These are phyloP conservation scores for Muscina levida DNA, from an alignment of 2,888 invertebrate species.

Conservation along the genomic window DNA sequence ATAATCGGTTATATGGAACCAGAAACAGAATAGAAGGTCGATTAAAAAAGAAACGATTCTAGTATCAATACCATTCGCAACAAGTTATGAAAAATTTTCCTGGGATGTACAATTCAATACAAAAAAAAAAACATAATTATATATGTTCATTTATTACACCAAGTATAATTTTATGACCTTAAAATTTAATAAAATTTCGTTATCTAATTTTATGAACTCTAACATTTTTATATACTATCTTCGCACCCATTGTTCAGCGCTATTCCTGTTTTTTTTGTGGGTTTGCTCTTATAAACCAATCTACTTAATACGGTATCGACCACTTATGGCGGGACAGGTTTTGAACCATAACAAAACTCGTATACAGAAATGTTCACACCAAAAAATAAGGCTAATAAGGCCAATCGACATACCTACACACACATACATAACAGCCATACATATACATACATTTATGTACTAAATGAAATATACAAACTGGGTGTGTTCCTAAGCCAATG, in stretches of 20 bases:
- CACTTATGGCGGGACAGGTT: slow-evolving; percentile 3
- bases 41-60: no score
- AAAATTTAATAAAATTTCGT: no score
- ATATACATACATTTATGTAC: background rate
- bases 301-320: background rate
- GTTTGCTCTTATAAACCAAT: background rate
- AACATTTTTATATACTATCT: slow-evolving; percentile 27
- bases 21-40: no score
- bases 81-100: no score
- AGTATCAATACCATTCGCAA: no score
- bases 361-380: background rate
- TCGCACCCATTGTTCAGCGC: slow-evolving; percentile 27
- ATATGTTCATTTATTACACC: no score
- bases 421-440: background rate
- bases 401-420: background rate
- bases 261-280: background rate
- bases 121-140: no score
- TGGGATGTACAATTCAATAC: no score
- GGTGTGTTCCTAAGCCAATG: background rate
- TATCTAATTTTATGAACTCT: slow-evolving; percentile 24
- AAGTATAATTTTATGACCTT: no score
- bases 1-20: no score
- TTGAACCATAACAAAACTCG: background rate
- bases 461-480: background rate
- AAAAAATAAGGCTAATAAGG: no score